phyloP scores from a whole-genome alignment of 2,888 invertebrate genomes.

The Apodemia mormo region DNA sequence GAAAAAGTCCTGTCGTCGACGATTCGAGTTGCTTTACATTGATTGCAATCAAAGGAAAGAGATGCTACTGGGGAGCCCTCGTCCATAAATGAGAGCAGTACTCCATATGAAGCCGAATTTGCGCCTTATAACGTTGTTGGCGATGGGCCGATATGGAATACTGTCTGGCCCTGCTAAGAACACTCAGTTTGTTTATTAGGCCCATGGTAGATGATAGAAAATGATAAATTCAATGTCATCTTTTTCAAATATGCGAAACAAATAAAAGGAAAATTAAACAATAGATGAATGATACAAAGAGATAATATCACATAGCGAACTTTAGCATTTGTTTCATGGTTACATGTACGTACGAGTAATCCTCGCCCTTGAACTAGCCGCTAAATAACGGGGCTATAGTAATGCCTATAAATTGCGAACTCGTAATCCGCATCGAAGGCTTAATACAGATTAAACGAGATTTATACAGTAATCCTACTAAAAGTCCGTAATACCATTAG shows the following conservation, averaged over 20 bases:
- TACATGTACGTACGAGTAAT: neutral
- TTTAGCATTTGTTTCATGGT: neutral
- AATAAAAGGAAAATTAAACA: neutral
- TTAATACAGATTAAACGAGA: slow-evolving; percentile 1
- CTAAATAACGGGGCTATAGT: neutral
- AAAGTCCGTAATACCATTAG: slow-evolving; percentile 1
- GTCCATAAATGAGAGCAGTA: no score
- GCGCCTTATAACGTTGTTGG: no score
- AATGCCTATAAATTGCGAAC: neutral
- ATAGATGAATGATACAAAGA: neutral
- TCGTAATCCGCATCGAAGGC: neutral
- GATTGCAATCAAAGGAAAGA: no score
- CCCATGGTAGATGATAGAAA: neutral
- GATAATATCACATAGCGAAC: slow-evolving; percentile 4
- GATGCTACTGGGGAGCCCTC: no score
- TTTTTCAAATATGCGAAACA: neutral
- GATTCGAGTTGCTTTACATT: no score
- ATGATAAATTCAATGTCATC: neutral
- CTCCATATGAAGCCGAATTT: no score
- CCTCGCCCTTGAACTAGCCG: neutral
- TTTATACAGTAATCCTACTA: neutral
- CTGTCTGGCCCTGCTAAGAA: no score
- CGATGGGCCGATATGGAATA: no score
- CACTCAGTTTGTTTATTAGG: no score
- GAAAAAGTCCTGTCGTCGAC: no score